A percentile compares a stretch with the other conserved stretches of the same genome.
Evolutionary conservation across 1,140 invertebrate species (phyloP).

Genomic region (Ruditapes philippinarum): DNA sequence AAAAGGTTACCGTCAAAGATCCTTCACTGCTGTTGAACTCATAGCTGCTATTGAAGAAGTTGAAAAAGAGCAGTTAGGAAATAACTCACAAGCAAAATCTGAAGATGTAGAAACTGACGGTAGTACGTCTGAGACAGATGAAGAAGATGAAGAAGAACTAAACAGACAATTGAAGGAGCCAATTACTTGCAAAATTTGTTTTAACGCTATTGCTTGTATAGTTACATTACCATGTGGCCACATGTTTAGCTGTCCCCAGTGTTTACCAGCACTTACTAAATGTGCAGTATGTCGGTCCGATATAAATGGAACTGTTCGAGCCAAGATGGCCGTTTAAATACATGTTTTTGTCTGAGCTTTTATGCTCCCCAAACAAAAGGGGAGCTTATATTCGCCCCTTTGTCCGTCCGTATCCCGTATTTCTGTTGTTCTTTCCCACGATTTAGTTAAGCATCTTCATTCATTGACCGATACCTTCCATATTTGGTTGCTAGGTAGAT

Average conservation of each 20-base stretch:
- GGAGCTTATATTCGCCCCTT: too few relatives aligned
- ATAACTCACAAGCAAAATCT: neutral
- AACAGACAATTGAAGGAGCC: neutral
- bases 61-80: neutral
- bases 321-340: conserved; percentile 17
- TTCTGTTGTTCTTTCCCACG: too few relatives aligned
- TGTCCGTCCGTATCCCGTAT: too few relatives aligned
- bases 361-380: too few relatives aligned
- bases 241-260: conserved; percentile 13
- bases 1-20: neutral
- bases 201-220: conserved; percentile 2
- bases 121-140: neutral
- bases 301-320: neutral
- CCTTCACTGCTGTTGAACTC: neutral
- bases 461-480: too few relatives aligned
- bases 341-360: too few relatives aligned
- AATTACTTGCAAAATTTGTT: conserved; percentile 23
- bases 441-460: too few relatives aligned
- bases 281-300: conserved; percentile 2
- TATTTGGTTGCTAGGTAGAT: too few relatives aligned
- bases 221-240: conserved; percentile 31
- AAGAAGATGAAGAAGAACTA: neutral
- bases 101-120: neutral
- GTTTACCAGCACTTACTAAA: conserved; percentile 5
- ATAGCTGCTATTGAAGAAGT: neutral